Conservation (phyloP, 2,797 vertebrate species). For the Pseudochromis fuscus region DNA sequence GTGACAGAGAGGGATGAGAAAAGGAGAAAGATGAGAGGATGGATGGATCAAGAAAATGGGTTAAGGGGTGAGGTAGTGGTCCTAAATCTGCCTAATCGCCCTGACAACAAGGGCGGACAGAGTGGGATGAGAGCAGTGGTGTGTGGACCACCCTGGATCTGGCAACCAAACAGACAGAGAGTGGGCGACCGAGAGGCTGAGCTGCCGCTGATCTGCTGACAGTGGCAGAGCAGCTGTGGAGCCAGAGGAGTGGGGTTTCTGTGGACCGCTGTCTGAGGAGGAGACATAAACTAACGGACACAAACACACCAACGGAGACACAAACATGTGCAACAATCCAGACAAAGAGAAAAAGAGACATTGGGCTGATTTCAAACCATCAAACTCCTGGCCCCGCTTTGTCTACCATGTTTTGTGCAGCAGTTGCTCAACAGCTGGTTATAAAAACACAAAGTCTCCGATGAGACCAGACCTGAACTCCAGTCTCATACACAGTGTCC, state of each 20-base stretch:
- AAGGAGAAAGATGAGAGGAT: background rate
- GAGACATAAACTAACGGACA: constrained; percentile 1
- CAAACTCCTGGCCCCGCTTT: too few relatives aligned
- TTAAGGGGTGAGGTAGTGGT: constrained; percentile 17
- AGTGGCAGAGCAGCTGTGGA: constrained; percentile 40
- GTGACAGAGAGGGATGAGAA: constrained; percentile 6
- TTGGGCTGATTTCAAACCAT: background rate
- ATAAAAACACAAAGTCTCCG: too few relatives aligned
- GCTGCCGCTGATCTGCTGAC: constrained; percentile 26
- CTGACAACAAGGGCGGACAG: constrained; percentile 31
- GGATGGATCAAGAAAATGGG: background rate
- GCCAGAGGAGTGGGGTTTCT: constrained; percentile 27
- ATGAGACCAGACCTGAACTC: too few relatives aligned
- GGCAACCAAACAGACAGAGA: constrained; percentile 41
- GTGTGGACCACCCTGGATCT: constrained; percentile 59
- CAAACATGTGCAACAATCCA: constrained; percentile 1
- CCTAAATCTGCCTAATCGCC: constrained; percentile 50
- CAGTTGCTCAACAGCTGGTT: background rate
- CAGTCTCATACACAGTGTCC: too few relatives aligned
- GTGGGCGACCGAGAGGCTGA: background rate
- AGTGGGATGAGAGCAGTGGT: constrained; percentile 4
- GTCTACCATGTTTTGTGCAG: too few relatives aligned
- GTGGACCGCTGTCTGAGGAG: background rate
- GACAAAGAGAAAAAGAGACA: background rate
- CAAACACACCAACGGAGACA: constrained; percentile 4